Evolutionary conservation across 2,113 vertebrate genomes (phyloP).

Genomic region (Geococcyx californianus): DNA sequence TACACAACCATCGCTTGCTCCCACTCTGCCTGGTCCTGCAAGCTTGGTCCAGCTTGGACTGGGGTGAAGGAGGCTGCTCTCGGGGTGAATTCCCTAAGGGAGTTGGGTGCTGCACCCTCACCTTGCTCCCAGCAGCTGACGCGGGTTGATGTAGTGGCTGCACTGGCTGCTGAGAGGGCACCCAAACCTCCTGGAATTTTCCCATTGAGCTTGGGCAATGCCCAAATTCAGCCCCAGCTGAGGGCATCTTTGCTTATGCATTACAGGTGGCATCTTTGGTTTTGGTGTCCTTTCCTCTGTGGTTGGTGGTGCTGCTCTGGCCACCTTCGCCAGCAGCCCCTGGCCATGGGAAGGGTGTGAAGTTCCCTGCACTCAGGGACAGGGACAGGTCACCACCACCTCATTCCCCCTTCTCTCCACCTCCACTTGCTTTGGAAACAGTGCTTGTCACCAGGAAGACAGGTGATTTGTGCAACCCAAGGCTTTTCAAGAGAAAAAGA

Average conservation of each 20-base stretch:
- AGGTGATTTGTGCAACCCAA: background rate
- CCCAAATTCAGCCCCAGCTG: background rate
- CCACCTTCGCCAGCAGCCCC: background rate
- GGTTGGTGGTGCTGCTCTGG: background rate
- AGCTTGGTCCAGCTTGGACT: background rate
- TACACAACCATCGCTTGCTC: rapidly evolving
- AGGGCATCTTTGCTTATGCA: background rate
- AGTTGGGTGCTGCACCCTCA: background rate
- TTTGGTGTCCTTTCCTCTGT: background rate
- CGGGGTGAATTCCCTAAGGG: background rate
- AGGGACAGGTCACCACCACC: background rate
- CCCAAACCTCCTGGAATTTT: background rate
- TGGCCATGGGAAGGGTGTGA: background rate
- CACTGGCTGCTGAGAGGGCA: rapidly evolving
- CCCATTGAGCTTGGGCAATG: background rate
- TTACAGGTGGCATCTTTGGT: background rate
- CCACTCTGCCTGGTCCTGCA: background rate
- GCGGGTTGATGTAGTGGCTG: rapidly evolving
- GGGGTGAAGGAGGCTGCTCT: background rate
- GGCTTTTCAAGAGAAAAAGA: background rate
- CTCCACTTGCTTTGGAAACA: background rate
- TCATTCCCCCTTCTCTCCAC: background rate
- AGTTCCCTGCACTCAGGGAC: background rate
- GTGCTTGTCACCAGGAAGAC: background rate
- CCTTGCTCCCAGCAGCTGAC: rapidly evolving